Conservation (phyloP, 2,797 vertebrate species). For the Allochrocebus solatus region DNA sequence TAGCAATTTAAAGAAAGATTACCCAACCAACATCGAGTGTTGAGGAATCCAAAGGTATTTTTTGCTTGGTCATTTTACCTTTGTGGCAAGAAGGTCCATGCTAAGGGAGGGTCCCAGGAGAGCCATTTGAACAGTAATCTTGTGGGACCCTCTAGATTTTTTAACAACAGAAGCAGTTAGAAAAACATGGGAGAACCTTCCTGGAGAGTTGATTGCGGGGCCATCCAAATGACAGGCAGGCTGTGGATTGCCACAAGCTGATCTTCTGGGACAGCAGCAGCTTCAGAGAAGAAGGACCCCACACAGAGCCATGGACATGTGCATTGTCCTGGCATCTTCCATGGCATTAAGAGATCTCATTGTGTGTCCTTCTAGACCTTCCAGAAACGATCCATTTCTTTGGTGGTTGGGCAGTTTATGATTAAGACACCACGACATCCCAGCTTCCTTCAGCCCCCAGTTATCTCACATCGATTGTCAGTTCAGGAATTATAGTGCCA, state of each 20-base stretch:
- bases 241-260: too few relatives aligned
- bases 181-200: background rate
- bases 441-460: background rate
- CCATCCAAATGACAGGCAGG: background rate
- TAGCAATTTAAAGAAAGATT: background rate
- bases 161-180: background rate
- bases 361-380: background rate
- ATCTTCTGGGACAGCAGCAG: accelerated
- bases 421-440: background rate
- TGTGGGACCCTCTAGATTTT: background rate
- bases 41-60: background rate
- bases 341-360: accelerated
- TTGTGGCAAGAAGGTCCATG: background rate
- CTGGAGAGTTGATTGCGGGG: background rate
- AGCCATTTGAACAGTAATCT: accelerated
- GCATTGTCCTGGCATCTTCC: background rate
- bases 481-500: background rate
- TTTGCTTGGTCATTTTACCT: background rate
- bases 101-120: too few relatives aligned
- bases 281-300: background rate
- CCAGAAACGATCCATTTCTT: background rate
- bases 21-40: accelerated
- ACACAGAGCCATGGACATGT: background rate
- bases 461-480: background rate
- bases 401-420: accelerated